Percentiles rank a stretch among this genome's conserved stretches.
Conservation (phyloP, 2,888 invertebrate species). For the Drosophila bunnanda region DNA sequence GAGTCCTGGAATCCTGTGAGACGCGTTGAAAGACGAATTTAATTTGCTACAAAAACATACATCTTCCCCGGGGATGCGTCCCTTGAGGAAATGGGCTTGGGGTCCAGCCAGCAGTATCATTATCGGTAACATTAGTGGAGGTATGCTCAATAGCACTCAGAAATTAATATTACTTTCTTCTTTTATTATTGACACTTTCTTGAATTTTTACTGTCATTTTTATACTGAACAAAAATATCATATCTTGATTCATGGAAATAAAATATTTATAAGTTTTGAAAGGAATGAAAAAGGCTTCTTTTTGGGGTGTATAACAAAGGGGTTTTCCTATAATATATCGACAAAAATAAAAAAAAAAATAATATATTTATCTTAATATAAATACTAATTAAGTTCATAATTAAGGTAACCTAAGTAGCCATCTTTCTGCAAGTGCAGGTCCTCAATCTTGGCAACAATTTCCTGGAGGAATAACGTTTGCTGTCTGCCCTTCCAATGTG, state of each 20-base stretch:
- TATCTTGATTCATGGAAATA: no score
- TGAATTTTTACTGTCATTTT: background rate
- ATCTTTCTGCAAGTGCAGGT: slow-evolving; percentile 14
- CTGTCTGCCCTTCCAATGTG: slow-evolving; percentile 11
- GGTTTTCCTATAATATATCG: no score
- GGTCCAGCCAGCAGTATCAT: background rate
- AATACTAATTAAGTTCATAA: background rate
- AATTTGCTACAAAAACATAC: slow-evolving; percentile 22
- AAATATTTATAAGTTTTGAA: background rate
- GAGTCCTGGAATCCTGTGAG: background rate
- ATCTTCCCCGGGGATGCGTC: background rate
- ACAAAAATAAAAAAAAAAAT: no score
- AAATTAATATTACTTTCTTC: background rate
- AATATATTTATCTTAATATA: no score
- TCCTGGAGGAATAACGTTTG: slow-evolving; percentile 52
- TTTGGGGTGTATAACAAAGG: no score
- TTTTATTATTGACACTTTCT: background rate
- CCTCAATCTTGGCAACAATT: slow-evolving; percentile 55
- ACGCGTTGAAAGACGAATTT: slow-evolving; percentile 17
- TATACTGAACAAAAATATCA: background rate
- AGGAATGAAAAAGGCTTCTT: no score
- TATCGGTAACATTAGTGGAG: slow-evolving; percentile 1
- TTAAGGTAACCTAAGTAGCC: background rate
- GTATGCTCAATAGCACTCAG: background rate
- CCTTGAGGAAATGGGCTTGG: background rate